Conservation (phyloP, 1,140 invertebrate species). For the Ladona fulva region DNA sequence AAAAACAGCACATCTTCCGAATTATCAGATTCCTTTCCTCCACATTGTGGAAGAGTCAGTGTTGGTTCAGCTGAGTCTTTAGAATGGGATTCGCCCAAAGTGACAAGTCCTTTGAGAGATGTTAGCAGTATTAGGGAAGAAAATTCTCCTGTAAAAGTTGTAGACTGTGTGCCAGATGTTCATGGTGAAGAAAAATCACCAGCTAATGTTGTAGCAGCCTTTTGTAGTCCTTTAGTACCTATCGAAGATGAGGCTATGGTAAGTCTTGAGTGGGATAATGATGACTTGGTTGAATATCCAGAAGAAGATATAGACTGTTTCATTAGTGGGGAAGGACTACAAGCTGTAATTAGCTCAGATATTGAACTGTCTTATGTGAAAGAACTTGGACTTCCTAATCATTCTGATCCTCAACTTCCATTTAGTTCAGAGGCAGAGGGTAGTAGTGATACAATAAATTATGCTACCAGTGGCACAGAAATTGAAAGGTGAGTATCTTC, state of each 20-base stretch:
- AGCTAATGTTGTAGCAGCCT: background rate
- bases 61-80: slow-evolving; percentile 21
- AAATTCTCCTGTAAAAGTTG: no score
- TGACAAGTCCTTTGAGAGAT: background rate
- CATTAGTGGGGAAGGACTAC: slow-evolving; percentile 20
- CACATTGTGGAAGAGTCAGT: slow-evolving; percentile 12
- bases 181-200: no score
- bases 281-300: slow-evolving; percentile 24
- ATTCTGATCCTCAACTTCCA: background rate
- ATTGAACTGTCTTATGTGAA: background rate
- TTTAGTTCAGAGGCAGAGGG: background rate
- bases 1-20: slow-evolving; percentile 27
- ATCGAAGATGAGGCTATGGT: slow-evolving; percentile 27
- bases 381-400: background rate
- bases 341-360: background rate
- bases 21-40: slow-evolving; percentile 18
- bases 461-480: slow-evolving; percentile 12
- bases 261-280: slow-evolving; percentile 33
- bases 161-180: no score
- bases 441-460: background rate
- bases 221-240: background rate
- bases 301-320: slow-evolving; percentile 21
- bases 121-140: background rate
- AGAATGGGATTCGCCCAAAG: slow-evolving; percentile 25
- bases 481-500: slow-evolving; percentile 19